phyloP scores from a whole-genome alignment of 2,797 vertebrate genomes.

The Galaxias olidus region DNA sequence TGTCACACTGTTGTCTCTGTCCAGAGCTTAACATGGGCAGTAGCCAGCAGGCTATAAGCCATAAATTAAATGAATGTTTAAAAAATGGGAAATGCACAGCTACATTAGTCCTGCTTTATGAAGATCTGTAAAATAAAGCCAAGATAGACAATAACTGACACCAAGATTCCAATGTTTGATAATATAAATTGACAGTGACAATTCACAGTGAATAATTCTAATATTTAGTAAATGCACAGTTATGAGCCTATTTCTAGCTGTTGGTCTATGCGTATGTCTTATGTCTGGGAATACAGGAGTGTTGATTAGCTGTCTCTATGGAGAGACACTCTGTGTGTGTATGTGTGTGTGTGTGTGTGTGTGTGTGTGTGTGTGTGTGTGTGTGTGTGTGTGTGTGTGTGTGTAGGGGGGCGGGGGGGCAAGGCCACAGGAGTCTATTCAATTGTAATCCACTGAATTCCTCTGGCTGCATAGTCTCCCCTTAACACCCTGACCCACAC shows the following conservation, averaged over 20 bases:
- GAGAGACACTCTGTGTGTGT: no score
- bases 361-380: no score
- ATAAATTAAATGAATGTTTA: no score
- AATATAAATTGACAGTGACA: no score
- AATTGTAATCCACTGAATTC: conserved; percentile 46
- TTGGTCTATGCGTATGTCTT: conserved; percentile 29
- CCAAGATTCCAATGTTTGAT: no score
- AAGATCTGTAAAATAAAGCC: no score
- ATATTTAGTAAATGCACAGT: conserved; percentile 10
- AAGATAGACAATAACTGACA: no score
- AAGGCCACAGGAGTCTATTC: conserved; percentile 12
- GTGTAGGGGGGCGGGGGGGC: not conserved
- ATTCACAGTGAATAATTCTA: not conserved
- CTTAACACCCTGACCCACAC: conserved; percentile 41
- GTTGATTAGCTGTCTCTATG: conserved; percentile 26
- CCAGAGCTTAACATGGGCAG: not conserved
- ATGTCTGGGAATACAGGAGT: conserved; percentile 21
- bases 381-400: not conserved
- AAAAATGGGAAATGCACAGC: no score
- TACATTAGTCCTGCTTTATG: no score
- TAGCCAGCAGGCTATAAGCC: no score
- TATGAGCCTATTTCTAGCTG: conserved; percentile 5
- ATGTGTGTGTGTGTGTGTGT: no score
- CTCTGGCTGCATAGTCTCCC: conserved; percentile 40
- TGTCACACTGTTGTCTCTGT: not conserved